Evolutionary conservation across 2,888 invertebrate genomes (phyloP).

Genomic region (Leucophenga maculata): DNA sequence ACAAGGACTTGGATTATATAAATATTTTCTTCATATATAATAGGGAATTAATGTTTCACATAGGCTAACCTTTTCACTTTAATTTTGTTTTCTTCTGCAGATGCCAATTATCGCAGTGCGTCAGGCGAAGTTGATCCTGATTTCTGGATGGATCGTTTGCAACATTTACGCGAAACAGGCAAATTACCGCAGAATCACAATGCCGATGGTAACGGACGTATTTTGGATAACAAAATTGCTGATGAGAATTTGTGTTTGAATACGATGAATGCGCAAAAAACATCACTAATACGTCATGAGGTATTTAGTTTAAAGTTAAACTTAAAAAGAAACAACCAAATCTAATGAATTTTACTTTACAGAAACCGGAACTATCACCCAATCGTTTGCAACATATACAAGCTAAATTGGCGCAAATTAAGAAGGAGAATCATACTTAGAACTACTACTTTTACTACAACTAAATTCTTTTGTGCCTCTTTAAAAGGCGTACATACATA

Average conservation of each 20-base stretch:
- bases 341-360: conserved; percentile 15
- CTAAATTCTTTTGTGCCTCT: conserved; percentile 34
- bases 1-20: too few species aligned
- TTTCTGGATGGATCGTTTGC: conserved; percentile 71
- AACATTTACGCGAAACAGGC: conserved; percentile 62
- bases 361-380: conserved; percentile 71
- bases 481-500: conserved; percentile 26
- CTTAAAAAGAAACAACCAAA: not conserved
- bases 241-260: conserved; percentile 72
- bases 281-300: conserved; percentile 68
- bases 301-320: conserved; percentile 47
- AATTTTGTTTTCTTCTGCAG: conserved; percentile 34
- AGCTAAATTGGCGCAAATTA: conserved; percentile 71
- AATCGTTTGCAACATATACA: conserved; percentile 71
- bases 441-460: conserved; percentile 36
- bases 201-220: conserved; percentile 57
- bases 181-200: conserved; percentile 60
- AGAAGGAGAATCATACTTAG: conserved; percentile 69
- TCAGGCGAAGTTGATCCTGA: conserved; percentile 67
- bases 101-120: conserved; percentile 55
- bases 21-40: too few species aligned
- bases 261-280: conserved; percentile 68
- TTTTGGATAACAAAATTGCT: conserved; percentile 70
- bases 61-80: not conserved
- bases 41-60: not conserved